phyloP scores from a whole-genome alignment of 37 sponge, comb jelly and placozoan species.

The Oopsacas minuta region DNA sequence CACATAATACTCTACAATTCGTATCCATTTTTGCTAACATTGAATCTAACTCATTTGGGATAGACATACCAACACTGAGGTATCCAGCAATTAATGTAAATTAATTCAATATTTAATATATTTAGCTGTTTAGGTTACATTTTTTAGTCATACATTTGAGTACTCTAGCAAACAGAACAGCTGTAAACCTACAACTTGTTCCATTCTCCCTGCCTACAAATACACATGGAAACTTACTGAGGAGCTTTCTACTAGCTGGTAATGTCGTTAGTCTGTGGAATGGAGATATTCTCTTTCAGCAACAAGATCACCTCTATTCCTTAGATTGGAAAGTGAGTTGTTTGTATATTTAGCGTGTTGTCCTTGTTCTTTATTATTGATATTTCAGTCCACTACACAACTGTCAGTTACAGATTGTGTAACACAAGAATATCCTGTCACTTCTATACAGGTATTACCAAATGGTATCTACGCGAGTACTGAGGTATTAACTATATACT shows the following conservation, averaged over 20 bases:
- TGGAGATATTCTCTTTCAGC: neutral
- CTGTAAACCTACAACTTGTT: neutral
- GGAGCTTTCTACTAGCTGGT: neutral
- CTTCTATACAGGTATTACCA: neutral
- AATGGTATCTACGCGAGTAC: neutral
- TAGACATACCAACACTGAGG: neutral
- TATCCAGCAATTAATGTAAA: neutral
- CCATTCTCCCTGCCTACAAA: neutral
- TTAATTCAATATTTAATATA: neutral
- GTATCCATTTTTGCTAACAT: neutral
- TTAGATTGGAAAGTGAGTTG: constrained; percentile 10
- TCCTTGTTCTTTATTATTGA: neutral
- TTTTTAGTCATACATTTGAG: neutral
- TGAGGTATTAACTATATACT: neutral
- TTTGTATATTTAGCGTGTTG: neutral
- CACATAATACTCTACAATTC: neutral
- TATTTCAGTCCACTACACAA: neutral
- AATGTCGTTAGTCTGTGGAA: neutral
- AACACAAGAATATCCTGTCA: too few species aligned
- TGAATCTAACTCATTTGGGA: neutral
- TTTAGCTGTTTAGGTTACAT: neutral
- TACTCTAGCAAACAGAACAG: neutral
- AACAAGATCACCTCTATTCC: neutral
- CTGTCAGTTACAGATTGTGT: neutral
- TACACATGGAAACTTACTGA: neutral